These are phyloP conservation scores for Pelvicachromis taeniatus DNA, from an alignment of 2,113 vertebrate genomes.

Conservation along the genomic window DNA sequence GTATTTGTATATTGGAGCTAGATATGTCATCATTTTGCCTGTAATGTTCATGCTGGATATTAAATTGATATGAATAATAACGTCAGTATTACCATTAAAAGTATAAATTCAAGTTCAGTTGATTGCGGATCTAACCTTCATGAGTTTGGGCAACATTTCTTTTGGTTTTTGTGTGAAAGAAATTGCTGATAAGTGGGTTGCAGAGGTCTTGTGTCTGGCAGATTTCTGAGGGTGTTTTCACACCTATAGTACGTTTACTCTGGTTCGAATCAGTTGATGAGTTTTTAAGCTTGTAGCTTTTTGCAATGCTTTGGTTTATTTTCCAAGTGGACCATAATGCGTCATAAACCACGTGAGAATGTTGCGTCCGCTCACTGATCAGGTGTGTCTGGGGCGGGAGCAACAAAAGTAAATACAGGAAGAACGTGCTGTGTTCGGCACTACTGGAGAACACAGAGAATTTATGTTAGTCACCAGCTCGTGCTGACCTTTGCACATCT, in stretches of 20 bases:
- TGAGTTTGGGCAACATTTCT: not conserved
- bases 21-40: not conserved
- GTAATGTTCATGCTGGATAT: not conserved
- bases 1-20: not conserved
- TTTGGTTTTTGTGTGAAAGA: not conserved
- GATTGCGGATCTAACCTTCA: rapidly evolving
- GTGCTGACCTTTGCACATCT: not conserved
- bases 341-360: not conserved
- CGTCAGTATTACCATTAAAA: rapidly evolving
- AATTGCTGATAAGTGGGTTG: not conserved
- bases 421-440: not conserved
- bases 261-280: not conserved
- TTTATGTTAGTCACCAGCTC: not conserved
- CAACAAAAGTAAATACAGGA: not conserved
- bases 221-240: not conserved
- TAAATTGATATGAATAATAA: not conserved
- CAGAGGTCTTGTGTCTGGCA: not conserved
- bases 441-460: not conserved
- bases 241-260: not conserved
- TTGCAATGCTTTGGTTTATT: rapidly evolving
- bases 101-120: not conserved
- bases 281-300: not conserved
- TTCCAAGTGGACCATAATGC: not conserved
- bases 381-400: not conserved
- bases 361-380: not conserved